phyloP scores from a whole-genome alignment of 2,113 vertebrate species.

The Origma solitaria region DNA sequence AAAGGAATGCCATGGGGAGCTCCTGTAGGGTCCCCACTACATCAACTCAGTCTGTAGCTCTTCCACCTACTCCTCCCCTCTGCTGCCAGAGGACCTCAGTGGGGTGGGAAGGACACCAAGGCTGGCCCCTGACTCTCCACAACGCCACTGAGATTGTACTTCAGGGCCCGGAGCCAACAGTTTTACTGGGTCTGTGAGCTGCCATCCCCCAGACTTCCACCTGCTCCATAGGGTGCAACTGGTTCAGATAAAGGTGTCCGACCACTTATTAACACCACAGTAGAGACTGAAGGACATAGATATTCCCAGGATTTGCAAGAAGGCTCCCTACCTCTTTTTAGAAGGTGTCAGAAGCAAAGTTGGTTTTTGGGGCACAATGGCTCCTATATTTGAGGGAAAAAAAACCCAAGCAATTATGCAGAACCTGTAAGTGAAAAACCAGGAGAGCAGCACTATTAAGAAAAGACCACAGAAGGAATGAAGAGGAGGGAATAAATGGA shows the following conservation, averaged over 20 bases:
- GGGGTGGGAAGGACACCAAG: background rate
- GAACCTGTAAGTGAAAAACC: background rate
- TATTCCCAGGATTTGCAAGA: background rate
- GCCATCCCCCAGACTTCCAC: background rate
- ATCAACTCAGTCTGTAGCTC: background rate
- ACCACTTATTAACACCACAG: background rate
- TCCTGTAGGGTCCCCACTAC: background rate
- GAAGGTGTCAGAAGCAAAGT: background rate
- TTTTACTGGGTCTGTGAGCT: background rate
- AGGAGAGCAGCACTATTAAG: background rate
- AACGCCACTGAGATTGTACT: accelerated
- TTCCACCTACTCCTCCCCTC: background rate
- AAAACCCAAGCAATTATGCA: background rate
- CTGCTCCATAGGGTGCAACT: background rate
- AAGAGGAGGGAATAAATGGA: conserved; percentile 9
- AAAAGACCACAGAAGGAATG: background rate
- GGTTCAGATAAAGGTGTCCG: background rate
- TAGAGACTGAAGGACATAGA: background rate
- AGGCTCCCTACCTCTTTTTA: background rate
- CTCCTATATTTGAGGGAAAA: background rate
- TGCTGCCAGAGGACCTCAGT: background rate
- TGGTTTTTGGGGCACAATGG: background rate
- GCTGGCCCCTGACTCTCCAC: background rate
- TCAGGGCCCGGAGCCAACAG: background rate
- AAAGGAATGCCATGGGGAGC: background rate